Evolutionary conservation across 2,113 vertebrate genomes (phyloP), one percentile per base, ranked within the genome.

Genomic region (Brachyistius frenatus): DNA sequence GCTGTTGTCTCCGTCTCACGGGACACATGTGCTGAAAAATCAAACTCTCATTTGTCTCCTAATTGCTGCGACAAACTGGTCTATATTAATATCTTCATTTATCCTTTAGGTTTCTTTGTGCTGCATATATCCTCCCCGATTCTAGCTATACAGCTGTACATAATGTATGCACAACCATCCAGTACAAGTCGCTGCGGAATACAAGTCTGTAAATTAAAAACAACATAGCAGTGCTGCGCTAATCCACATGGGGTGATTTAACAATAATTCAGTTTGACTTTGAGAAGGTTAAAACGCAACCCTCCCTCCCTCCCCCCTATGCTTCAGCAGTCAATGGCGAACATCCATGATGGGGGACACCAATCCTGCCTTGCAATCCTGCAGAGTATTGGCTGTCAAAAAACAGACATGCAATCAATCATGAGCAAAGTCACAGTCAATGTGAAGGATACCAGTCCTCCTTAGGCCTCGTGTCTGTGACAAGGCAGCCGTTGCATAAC

Each of bases 361-460:
- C 50, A 37, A 50, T 78, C 54, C 58, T 23, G 56, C 57, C 54
- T 64, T 65, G 57, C 73, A 71, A 76, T 77, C 76, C 82, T 61
- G 78, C 75, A 66, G 87, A 85, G 84, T 85, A 81, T 79, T 85
- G 78, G 74, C 85, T 93, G 87, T 93, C 91, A 92, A 86, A 78
- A 80, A 80, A 84, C 65, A 83, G 83, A 90, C 91, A 81, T 66
- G 75, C 83, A 82, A 94, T 94, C 91, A 93, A 92, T 93, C 93
- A 92, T 11, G 71, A 33, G 66, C 87, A 93, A 93, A 92, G 91
- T 91, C 91, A 90, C 70, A 87, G 87, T 44, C 76, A 76, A 83
- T 74, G 88, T 88, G 86, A 93, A 93, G 88, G 88, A 90, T 91
- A 85, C 66, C 78, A 62, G 83, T 91, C 74, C 66, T 81, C 37